A percentile compares a stretch with the other conserved stretches of the same genome.
These are phyloP conservation scores for Cheilosia variabilis DNA, from an alignment of 2,888 invertebrate species.

Conservation along the genomic window DNA sequence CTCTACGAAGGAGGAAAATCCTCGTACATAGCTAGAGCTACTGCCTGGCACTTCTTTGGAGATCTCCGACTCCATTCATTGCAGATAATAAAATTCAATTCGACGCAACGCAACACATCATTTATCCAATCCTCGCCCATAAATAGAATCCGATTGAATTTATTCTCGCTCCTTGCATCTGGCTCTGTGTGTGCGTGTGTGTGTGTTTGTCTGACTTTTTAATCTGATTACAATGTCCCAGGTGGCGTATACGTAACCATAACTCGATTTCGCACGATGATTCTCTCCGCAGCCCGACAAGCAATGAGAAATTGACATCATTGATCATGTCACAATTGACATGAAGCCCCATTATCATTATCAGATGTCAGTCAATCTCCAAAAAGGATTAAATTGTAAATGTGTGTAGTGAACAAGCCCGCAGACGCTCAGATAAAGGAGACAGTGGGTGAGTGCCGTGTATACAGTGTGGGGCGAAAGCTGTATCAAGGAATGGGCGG, in stretches of 20 bases:
- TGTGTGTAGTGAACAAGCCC: slow-evolving; percentile 8
- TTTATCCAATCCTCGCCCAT: slow-evolving; percentile 50
- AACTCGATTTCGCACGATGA: slow-evolving; percentile 66
- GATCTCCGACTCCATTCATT: slow-evolving; percentile 27
- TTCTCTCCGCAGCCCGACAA: slow-evolving; percentile 24
- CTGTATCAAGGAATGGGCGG: neutral
- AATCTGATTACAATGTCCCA: slow-evolving; percentile 66
- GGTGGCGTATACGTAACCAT: slow-evolving; percentile 57
- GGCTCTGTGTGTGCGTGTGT: neutral
- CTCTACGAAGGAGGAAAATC: slow-evolving; percentile 14
- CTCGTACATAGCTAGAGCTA: slow-evolving; percentile 11
- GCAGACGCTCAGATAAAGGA: slow-evolving; percentile 24
- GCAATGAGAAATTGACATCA: neutral
- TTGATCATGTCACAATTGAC: slow-evolving; percentile 29
- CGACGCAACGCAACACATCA: slow-evolving; percentile 62
- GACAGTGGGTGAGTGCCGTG: neutral
- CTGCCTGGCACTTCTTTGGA: slow-evolving; percentile 35
- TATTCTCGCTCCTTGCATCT: slow-evolving; percentile 8
- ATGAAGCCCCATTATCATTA: slow-evolving; percentile 6
- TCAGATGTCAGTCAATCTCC: neutral
- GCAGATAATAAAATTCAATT: slow-evolving; percentile 70
- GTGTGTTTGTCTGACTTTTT: slow-evolving; percentile 48
- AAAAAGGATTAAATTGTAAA: slow-evolving; percentile 13
- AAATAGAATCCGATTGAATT: slow-evolving; percentile 50
- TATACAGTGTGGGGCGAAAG: slow-evolving; percentile 1